A percentile compares a stretch with the other conserved stretches of the same genome.
These are phyloP conservation scores for Alligator mississippiensis DNA, from an alignment of 2,113 vertebrate genomes.

Conservation along the genomic window DNA sequence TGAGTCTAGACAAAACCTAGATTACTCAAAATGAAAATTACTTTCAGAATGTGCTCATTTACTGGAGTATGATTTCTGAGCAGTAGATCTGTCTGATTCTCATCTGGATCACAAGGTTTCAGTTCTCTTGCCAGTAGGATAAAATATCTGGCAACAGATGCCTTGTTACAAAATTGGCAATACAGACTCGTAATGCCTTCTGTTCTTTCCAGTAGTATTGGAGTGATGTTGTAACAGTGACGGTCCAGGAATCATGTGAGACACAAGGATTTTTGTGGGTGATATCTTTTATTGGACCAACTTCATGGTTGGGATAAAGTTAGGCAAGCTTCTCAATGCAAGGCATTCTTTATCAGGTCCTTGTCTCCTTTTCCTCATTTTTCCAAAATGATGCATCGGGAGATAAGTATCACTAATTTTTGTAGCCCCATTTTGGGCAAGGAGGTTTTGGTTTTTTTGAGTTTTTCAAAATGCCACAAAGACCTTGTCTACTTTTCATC, in stretches of 20 bases:
- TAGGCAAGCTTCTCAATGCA: too few relatives aligned
- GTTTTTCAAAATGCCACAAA: neutral
- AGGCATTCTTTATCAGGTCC: too few relatives aligned
- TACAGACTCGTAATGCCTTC: neutral
- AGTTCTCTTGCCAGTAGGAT: neutral
- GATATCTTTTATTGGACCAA: too few relatives aligned
- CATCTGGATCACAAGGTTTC: neutral
- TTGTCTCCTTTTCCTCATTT: too few relatives aligned
- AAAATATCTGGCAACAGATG: neutral
- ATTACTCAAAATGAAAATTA: neutral
- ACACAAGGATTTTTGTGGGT: too few relatives aligned
- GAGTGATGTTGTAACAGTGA: neutral
- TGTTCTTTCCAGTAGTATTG: neutral
- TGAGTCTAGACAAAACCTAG: neutral
- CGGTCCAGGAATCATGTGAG: too few relatives aligned
- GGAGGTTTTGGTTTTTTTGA: neutral
- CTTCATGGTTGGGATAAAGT: too few relatives aligned
- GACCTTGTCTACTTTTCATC: neutral
- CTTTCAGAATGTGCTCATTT: neutral
- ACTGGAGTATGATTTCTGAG: neutral
- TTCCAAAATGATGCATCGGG: neutral
- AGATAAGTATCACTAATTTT: neutral
- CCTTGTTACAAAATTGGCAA: neutral
- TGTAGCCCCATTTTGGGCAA: neutral
- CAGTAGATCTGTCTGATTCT: neutral